These are phyloP conservation scores for Tiaroga cobitis DNA, from an alignment of 2,797 vertebrate species.

Conservation along the genomic window DNA sequence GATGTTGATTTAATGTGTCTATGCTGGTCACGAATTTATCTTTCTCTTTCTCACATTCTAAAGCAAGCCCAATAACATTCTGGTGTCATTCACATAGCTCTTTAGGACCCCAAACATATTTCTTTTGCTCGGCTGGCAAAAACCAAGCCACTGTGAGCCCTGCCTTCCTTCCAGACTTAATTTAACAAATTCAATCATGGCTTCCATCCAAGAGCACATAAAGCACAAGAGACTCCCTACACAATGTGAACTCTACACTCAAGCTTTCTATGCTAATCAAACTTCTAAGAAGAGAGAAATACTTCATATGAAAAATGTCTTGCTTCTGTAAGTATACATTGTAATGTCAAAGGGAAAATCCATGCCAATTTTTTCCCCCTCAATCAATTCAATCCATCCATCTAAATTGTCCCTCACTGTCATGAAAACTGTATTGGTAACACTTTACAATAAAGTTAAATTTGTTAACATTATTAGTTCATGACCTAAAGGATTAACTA, in stretches of 20 bases:
- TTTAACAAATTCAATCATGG: slow-evolving; percentile 48
- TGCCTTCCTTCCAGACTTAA: slow-evolving; percentile 36
- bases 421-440: background rate
- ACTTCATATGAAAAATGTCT: slow-evolving; percentile 29
- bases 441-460: background rate
- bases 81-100: slow-evolving; percentile 20
- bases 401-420: too few species aligned
- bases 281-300: slow-evolving; percentile 36
- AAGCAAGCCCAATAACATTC: background rate
- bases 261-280: slow-evolving; percentile 34
- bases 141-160: slow-evolving; percentile 24
- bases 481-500: background rate
- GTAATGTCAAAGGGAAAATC: slow-evolving; percentile 3
- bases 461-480: background rate
- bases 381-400: too few species aligned
- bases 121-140: slow-evolving; percentile 17
- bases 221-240: slow-evolving; percentile 36
- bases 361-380: too few species aligned
- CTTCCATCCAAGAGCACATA: slow-evolving; percentile 42
- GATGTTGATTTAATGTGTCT: slow-evolving; percentile 20
- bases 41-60: slow-evolving; percentile 20
- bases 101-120: slow-evolving; percentile 33
- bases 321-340: background rate
- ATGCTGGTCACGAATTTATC: slow-evolving; percentile 11
- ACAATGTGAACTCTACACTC: slow-evolving; percentile 2